Evolutionary conservation across 2,797 vertebrate species (phyloP).

Genomic region (Denticeps clupeoides): DNA sequence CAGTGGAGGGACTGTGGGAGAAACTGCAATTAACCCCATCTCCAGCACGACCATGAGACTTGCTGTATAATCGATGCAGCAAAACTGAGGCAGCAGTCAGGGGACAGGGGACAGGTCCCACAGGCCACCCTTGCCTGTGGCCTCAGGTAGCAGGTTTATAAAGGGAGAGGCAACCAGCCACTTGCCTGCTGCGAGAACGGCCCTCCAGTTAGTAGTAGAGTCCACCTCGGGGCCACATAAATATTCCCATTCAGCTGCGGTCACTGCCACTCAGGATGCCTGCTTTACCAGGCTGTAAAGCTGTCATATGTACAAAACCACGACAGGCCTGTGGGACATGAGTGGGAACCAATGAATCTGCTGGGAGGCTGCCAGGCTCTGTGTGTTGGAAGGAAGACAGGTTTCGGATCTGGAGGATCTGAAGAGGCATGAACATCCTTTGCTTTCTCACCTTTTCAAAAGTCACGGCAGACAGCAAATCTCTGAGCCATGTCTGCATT

Average conservation of each 20-base stretch:
- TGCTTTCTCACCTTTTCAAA: too few relatives aligned
- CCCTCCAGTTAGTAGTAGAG: neutral
- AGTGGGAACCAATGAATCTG: too few relatives aligned
- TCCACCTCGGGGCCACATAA: neutral
- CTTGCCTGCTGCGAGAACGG: neutral
- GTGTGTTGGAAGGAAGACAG: too few relatives aligned
- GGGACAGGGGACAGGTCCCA: neutral
- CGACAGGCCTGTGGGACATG: too few relatives aligned
- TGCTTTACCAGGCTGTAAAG: too few relatives aligned
- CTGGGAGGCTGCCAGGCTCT: too few relatives aligned
- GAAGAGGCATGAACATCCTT: too few relatives aligned
- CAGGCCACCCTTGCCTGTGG: neutral
- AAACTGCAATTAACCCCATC: neutral
- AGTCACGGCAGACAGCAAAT: too few relatives aligned
- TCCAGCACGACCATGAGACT: neutral
- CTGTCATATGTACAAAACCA: too few relatives aligned
- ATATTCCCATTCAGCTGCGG: neutral
- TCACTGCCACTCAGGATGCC: too few relatives aligned
- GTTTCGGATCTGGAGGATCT: too few relatives aligned
- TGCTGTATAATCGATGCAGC: neutral
- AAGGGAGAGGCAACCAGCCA: neutral
- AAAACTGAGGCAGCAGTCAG: slow-evolving; percentile 1
- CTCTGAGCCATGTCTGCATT: too few relatives aligned
- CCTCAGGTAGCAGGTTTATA: neutral
- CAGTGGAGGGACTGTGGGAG: neutral